A percentile compares a stretch with the other conserved stretches of the same genome.
These are phyloP conservation scores for Crossocerus cetratus DNA, from an alignment of 2,888 invertebrate species.

Conservation along the genomic window DNA sequence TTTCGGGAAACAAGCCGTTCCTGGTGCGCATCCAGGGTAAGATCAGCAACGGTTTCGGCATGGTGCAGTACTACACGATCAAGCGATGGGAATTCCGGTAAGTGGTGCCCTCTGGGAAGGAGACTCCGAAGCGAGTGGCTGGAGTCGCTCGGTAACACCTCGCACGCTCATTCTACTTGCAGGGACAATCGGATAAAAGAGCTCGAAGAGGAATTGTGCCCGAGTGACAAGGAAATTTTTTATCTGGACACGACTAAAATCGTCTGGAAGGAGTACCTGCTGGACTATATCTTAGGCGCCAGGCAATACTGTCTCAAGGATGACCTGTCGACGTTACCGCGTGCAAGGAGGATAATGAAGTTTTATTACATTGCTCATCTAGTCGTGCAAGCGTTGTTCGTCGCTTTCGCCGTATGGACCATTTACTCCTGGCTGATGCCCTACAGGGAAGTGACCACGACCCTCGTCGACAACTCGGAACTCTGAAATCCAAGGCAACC, in stretches of 20 bases:
- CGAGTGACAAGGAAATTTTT: conserved; percentile 76
- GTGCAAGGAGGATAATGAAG: conserved; percentile 81
- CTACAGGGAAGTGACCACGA: background rate
- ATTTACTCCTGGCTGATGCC: conserved; percentile 60
- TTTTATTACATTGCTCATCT: conserved; percentile 66
- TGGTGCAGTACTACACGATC: conserved; percentile 89
- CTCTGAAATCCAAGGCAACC: too few relatives aligned
- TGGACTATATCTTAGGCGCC: conserved; percentile 88
- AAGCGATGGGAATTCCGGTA: conserved; percentile 86
- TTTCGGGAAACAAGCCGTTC: conserved; percentile 86
- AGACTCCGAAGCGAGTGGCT: too few relatives aligned
- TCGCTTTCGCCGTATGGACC: conserved; percentile 61
- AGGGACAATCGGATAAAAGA: conserved; percentile 66
- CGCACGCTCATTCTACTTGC: conserved; percentile 26
- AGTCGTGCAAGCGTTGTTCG: conserved; percentile 55
- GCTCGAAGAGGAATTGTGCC: conserved; percentile 60
- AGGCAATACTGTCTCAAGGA: conserved; percentile 91
- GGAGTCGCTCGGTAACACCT: too few relatives aligned
- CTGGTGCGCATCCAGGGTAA: conserved; percentile 83
- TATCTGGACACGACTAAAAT: conserved; percentile 77
- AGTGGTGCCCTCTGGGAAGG: background rate
- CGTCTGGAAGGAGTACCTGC: conserved; percentile 83
- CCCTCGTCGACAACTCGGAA: too few relatives aligned
- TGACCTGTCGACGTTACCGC: conserved; percentile 85
- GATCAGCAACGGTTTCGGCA: conserved; percentile 81